phyloP scores from a whole-genome alignment of 2,888 invertebrate genomes.

The Geotrupes spiniger region DNA sequence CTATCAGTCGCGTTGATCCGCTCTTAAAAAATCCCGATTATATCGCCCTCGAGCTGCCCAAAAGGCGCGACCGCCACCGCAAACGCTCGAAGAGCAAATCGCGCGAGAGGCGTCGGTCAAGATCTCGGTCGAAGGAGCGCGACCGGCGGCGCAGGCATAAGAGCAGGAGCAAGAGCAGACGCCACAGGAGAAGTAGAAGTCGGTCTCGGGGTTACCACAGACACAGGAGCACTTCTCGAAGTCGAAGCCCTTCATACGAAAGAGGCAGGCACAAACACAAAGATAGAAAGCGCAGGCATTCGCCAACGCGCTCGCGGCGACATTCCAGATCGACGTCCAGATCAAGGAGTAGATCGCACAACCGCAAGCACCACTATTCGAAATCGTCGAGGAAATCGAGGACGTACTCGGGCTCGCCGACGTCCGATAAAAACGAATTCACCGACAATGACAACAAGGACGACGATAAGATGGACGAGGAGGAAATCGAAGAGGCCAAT shows the following conservation, averaged over 20 bases:
- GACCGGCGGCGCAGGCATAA: slow-evolving; percentile 29
- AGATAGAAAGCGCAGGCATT: slow-evolving; percentile 23
- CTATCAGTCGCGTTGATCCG: slow-evolving; percentile 41
- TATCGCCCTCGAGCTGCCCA: slow-evolving; percentile 35
- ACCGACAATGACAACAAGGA: slow-evolving; percentile 33
- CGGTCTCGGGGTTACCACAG: slow-evolving; percentile 28
- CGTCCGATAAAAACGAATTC: slow-evolving; percentile 21
- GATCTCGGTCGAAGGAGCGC: slow-evolving; percentile 21
- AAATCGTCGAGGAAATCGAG: slow-evolving; percentile 24
- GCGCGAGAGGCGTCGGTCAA: slow-evolving; percentile 25
- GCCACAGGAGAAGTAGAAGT: slow-evolving; percentile 29
- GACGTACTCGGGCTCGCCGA: slow-evolving; percentile 23
- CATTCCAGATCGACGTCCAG: slow-evolving; percentile 27
- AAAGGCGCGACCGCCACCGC: slow-evolving; percentile 19
- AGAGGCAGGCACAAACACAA: slow-evolving; percentile 21
- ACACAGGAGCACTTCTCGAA: slow-evolving; percentile 15
- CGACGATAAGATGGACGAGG: slow-evolving; percentile 33
- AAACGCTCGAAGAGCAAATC: slow-evolving; percentile 32
- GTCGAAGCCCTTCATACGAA: slow-evolving; percentile 25
- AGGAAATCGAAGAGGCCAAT: slow-evolving; percentile 49
- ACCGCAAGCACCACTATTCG: slow-evolving; percentile 21
- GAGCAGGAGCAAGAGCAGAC: slow-evolving; percentile 29
- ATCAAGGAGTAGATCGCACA: slow-evolving; percentile 23
- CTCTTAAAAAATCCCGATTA: slow-evolving; percentile 42
- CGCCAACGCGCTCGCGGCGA: slow-evolving; percentile 26